Base-by-base conservation (phyloP, 2,888 invertebrate species). In the Scaptomyza cyrtandrae region DNA sequence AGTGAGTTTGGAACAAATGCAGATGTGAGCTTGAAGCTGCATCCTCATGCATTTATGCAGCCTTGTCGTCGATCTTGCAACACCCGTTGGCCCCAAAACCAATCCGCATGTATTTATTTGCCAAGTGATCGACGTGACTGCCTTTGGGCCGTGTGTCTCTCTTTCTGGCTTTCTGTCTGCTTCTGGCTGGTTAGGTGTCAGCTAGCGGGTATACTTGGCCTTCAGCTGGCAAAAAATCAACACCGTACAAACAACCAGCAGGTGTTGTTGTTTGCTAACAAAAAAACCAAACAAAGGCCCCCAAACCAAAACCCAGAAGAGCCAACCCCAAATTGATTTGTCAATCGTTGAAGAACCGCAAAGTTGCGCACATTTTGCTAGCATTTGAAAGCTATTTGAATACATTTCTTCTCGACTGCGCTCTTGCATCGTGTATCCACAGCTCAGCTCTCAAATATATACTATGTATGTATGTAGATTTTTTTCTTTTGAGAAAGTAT, bases 311-410 rank as follows among this genome's bases (percentile, higher is more conserved):
- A 44, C 37, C 48, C 59, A 29, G 29, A 55, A 59, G 50, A 81
- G 78, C 44, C 84, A 74, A 78, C 73, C 71, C 84, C 84, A 83
- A 83, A 83, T 83, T 83, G 86, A 83, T 83, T 83, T 83, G 83
- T 83, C 86, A 83, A 86, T 84, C 83, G 86, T 60, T 61, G 56
- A 62, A 62, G 19, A 82, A 83, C 78, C 78, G 83, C 84, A 86
- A 83, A 74, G 65, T 76, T 86, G 75, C 83, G 83, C 81, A 79
- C 84, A 83, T 83, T 83, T 83, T 79, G 64, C 44, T 86, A 80
- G 82, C 86, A 83, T 86, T 83, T 86, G 83, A 86, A 83, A 83
- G 86, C 69, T 76, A 83, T 86, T 83, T 86, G 86, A 86, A 83
- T 83, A 79, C 70, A 78, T 79, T 74, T 78, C 74, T 74, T 76